Evolutionary conservation across 37 sponge, comb jelly and placozoan genomes (phyloP).

Genomic region (Hormiphora californensis): DNA sequence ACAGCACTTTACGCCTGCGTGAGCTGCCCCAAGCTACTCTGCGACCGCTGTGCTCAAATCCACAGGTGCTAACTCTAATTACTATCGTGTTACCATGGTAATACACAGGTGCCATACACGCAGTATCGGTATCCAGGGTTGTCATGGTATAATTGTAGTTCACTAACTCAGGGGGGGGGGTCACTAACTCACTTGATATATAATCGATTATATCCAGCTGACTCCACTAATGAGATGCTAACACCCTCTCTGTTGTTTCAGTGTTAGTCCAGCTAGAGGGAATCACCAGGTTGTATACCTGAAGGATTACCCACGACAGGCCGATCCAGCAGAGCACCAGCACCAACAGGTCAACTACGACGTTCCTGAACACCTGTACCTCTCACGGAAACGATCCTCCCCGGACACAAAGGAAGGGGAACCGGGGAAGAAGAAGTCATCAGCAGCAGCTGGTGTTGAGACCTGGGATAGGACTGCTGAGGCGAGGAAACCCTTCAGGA

Average conservation of each 20-base stretch:
- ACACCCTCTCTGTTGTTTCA: background rate
- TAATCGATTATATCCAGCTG: too few species aligned
- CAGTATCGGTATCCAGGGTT: too few species aligned
- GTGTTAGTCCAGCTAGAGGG: background rate
- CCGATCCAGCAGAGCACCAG: background rate
- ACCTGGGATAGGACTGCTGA: background rate
- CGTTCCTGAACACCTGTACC: conserved; percentile 25
- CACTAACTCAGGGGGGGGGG: too few species aligned
- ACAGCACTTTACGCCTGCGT: conserved; percentile 43
- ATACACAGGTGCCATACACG: too few species aligned
- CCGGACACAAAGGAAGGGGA: background rate
- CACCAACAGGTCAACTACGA: background rate
- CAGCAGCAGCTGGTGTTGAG: too few species aligned
- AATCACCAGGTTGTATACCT: conserved; percentile 49
- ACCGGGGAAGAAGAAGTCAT: too few species aligned
- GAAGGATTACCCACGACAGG: conserved; percentile 24
- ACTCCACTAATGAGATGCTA: too few species aligned
- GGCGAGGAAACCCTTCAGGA: conserved; percentile 26
- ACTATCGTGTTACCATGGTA: background rate
- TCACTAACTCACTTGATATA: too few species aligned
- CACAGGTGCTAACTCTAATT: background rate
- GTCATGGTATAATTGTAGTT: too few species aligned
- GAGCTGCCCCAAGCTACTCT: conserved; percentile 26
- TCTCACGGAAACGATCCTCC: background rate
- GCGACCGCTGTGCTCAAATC: conserved; percentile 51